A percentile compares a stretch with the other conserved stretches of the same genome.
Conservation (phyloP, 2,113 vertebrate genomes). For the Corvus hawaiiensis region DNA sequence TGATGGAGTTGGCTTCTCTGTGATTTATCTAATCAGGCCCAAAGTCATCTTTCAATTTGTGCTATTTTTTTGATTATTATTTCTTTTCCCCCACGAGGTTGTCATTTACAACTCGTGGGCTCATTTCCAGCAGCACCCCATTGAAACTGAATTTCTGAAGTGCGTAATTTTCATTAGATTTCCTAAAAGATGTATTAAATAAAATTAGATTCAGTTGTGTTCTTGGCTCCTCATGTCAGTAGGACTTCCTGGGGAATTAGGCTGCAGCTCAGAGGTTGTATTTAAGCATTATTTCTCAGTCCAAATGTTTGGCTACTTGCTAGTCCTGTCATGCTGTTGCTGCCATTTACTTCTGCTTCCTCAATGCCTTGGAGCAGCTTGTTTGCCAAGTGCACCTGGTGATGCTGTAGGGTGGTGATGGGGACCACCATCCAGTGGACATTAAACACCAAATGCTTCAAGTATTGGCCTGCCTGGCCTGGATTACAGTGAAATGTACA, state of each 20-base stretch:
- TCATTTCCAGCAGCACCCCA: not conserved
- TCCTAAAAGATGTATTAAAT: slow-evolving; percentile 7
- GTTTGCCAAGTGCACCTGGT: not conserved
- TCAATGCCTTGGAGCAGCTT: not conserved
- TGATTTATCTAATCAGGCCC: not conserved
- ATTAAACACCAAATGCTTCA: not conserved
- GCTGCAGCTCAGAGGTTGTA: not conserved
- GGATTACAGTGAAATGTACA: rapidly evolving
- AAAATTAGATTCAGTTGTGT: not conserved
- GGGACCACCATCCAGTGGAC: not conserved
- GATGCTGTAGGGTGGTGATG: not conserved
- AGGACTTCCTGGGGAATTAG: slow-evolving; percentile 8
- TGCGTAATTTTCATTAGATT: not conserved
- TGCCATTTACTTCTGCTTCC: not conserved
- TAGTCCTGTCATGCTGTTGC: not conserved
- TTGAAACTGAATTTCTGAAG: slow-evolving; percentile 1
- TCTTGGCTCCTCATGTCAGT: not conserved
- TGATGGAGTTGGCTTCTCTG: not conserved
- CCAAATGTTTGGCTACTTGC: not conserved
- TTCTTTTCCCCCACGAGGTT: not conserved
- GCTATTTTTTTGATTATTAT: not conserved
- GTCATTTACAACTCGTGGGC: not conserved
- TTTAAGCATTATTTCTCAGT: not conserved
- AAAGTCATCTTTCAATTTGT: not conserved
- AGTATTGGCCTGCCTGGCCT: not conserved